phyloP scores from a whole-genome alignment of 2,797 vertebrate genomes.

The Chelon auratus region DNA sequence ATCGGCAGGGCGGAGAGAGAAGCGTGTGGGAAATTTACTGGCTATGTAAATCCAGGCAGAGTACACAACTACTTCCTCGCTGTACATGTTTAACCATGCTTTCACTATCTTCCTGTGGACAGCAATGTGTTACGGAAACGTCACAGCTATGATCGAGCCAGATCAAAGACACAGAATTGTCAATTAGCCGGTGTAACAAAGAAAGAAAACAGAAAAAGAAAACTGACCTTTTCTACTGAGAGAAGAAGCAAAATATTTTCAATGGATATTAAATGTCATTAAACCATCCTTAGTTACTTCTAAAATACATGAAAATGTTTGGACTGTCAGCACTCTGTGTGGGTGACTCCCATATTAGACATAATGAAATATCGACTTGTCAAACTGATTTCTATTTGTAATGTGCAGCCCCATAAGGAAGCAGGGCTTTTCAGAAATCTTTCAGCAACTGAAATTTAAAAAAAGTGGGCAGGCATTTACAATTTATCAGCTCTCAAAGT shows the following conservation, averaged over 20 bases:
- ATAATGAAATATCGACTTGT: neutral
- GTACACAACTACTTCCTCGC: conserved; percentile 7
- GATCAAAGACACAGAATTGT: neutral
- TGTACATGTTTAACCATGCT: conserved; percentile 10
- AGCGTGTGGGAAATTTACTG: conserved; percentile 35
- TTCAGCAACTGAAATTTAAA: neutral
- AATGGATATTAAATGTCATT: neutral
- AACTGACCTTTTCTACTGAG: neutral
- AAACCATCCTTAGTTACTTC: neutral
- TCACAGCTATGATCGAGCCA: conserved; percentile 2
- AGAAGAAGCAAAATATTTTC: neutral
- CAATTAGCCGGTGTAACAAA: neutral
- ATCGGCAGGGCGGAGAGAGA: conserved; percentile 21
- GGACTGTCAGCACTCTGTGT: neutral
- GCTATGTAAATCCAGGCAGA: conserved; percentile 47
- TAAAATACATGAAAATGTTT: neutral
- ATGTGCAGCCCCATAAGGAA: neutral
- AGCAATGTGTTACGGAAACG: conserved; percentile 19
- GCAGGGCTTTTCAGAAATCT: neutral
- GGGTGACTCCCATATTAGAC: neutral
- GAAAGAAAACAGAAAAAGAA: neutral
- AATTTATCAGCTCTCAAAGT: neutral
- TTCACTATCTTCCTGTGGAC: neutral
- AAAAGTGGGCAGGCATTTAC: neutral
- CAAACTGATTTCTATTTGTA: neutral